Percentiles rank a stretch among this genome's conserved stretches.
These are phyloP conservation scores for Nesoenas mayeri DNA, from an alignment of 2,113 vertebrate genomes.

Conservation along the genomic window DNA sequence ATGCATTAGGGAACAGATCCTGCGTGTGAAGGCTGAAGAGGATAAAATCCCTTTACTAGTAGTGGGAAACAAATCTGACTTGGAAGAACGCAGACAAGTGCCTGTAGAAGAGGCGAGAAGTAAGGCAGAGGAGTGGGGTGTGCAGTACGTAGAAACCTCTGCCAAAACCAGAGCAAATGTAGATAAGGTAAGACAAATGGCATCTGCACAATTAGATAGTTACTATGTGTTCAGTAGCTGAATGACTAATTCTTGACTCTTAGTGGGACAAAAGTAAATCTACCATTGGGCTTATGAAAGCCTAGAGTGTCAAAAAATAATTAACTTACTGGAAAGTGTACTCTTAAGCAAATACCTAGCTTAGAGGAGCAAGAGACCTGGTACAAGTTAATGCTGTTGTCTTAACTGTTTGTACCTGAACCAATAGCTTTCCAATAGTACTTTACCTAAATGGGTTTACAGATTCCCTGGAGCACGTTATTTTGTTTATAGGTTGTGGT, in stretches of 20 bases:
- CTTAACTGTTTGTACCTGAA: background rate
- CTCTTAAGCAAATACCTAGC: background rate
- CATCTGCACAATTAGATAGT: background rate
- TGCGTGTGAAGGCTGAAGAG: slow-evolving; percentile 94
- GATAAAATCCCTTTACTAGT: slow-evolving; percentile 91
- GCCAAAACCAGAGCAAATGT: slow-evolving; percentile 97
- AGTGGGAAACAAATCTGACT: slow-evolving; percentile 96
- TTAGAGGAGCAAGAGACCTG: background rate
- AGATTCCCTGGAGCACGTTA: background rate
- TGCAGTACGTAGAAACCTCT: slow-evolving; percentile 97
- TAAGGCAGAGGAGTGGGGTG: slow-evolving; percentile 88
- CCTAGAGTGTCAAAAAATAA: background rate
- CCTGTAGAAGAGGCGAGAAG: slow-evolving; percentile 83
- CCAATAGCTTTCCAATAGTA: background rate
- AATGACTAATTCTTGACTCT: background rate
- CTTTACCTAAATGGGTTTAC: background rate
- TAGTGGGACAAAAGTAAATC: background rate
- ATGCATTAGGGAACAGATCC: slow-evolving; percentile 90
- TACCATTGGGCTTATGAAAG: background rate
- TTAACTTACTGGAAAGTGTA: background rate
- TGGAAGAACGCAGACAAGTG: slow-evolving; percentile 93
- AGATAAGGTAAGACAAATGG: slow-evolving; percentile 85
- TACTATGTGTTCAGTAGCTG: background rate
- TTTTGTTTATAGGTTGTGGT: background rate
- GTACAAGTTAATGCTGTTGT: background rate